Percentiles rank a stretch among this genome's conserved stretches.
Conservation (phyloP, 2,113 vertebrate species). For the Myrmecobius fasciatus region DNA sequence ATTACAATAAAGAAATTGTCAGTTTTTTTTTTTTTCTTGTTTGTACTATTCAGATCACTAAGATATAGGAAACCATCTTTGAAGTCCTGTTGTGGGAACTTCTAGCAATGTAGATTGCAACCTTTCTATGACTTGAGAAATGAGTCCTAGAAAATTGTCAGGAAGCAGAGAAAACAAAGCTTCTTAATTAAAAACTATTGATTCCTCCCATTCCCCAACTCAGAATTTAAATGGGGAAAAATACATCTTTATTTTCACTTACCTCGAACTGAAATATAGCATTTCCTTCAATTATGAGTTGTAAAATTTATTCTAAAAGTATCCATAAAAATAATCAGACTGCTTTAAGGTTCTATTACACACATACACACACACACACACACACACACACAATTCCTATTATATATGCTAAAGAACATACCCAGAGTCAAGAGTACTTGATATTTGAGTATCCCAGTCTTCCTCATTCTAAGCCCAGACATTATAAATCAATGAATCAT, state of each 20-base stretch:
- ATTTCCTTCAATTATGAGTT: not conserved
- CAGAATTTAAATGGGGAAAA: not conserved
- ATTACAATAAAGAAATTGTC: not conserved
- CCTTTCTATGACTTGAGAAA: not conserved
- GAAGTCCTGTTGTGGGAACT: not conserved
- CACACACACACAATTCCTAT: too few species aligned
- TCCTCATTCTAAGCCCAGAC: not conserved
- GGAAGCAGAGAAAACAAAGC: not conserved
- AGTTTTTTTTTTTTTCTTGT: not conserved
- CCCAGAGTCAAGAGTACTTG: not conserved
- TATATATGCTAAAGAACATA: not conserved
- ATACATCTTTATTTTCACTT: not conserved
- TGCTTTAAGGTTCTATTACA: too few species aligned
- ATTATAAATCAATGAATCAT: not conserved
- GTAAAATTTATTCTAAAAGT: not conserved
- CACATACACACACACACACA: too few species aligned
- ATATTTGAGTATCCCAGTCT: not conserved
- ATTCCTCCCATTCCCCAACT: not conserved
- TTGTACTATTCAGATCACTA: not conserved
- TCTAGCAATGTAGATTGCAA: not conserved
- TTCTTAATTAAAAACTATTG: not conserved
- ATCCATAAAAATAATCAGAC: not conserved
- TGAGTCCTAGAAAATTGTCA: not conserved
- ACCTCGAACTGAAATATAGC: not conserved
- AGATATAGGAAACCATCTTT: not conserved